Base-by-base conservation (phyloP, 2,888 invertebrate species). In the Netelia virgata region DNA sequence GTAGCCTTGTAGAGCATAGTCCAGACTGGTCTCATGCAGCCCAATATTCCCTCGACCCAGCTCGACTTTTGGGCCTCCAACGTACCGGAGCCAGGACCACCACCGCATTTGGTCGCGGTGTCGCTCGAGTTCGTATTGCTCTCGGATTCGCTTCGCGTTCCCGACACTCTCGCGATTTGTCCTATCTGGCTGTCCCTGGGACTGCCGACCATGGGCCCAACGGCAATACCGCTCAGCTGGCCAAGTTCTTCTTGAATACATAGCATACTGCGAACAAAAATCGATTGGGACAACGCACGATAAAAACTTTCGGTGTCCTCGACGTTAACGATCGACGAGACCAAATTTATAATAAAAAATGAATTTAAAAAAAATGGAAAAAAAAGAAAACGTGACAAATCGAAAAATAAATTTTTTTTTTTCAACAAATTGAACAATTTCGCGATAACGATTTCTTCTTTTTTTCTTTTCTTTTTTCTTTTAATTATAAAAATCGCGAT, bases 1-100 rank as follows among this genome's bases (percentile, higher is more conserved):
- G 96, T 95, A 14, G 96, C 96, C 93, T 97, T 97, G 72, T 97
- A 97, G 81, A 98, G 97, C 88, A 98, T 96, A n/a, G 97, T 97
- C 93, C 97, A 95, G 10, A 99, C 97, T 0, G 98, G 98, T 84
- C 97, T 95, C 91, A 99, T 96, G 91, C 99, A 99, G 1, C 98
- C 97, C 88, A 98, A 94, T 78, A 99, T 95, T 0, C 98, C 98
- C 86, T 96, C 97, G 92, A 97, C 95, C 97, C 97, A 97, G 87
- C 95, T 95, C 86, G 96, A 94, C 92, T 96, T 95, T 73, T 94
- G 92, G 77, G 94, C 93, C 84, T 94, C 94, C 55, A 92, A 87
- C 61, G 89, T 91, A n/a, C 90, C 92, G 23, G 91, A 89, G 18
- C 90, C 91, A 8, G 89, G 87, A 43, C 89, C 88, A 73, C 28